A percentile compares a stretch with the other conserved stretches of the same genome.
Evolutionary conservation across 2,888 invertebrate genomes (phyloP).

Genomic region (Nomada hirtipes): DNA sequence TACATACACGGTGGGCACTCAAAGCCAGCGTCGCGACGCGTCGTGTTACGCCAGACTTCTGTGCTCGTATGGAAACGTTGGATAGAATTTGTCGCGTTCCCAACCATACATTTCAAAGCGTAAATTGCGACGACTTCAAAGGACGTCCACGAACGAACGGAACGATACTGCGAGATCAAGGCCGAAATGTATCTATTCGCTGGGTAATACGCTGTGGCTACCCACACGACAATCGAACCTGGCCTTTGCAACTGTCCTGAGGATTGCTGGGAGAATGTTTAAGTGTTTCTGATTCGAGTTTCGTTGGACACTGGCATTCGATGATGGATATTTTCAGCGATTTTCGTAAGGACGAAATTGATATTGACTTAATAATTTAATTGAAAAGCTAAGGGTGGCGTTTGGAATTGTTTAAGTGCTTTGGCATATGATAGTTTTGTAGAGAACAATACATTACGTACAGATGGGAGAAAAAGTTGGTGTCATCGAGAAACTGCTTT

Average conservation of each 20-base stretch:
- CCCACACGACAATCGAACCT: slow-evolving; percentile 13
- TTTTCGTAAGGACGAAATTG: background rate
- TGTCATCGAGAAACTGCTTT: too few relatives aligned
- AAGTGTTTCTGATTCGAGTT: background rate
- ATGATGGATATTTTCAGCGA: background rate
- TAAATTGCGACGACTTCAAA: slow-evolving; percentile 27
- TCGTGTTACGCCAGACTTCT: background rate
- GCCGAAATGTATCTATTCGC: slow-evolving; percentile 2
- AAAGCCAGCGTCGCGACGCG: slow-evolving; percentile 13
- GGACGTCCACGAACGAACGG: slow-evolving; percentile 8
- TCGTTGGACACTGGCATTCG: background rate
- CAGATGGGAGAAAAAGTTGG: too few relatives aligned
- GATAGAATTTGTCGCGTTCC: slow-evolving; percentile 5
- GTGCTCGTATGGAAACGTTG: slow-evolving; percentile 15
- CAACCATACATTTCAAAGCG: background rate
- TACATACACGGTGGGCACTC: slow-evolving; percentile 15
- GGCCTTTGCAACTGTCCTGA: background rate
- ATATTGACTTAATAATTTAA: too few relatives aligned
- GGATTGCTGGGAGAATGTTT: slow-evolving; percentile 4
- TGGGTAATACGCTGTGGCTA: background rate
- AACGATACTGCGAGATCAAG: slow-evolving; percentile 18
- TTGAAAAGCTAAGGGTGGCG: too few relatives aligned
- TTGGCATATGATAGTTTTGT: too few relatives aligned
- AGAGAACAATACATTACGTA: too few relatives aligned
- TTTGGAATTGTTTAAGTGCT: too few relatives aligned